These are phyloP conservation scores for Coenonympha glycerion DNA, from an alignment of 2,888 invertebrate species.

Conservation along the genomic window DNA sequence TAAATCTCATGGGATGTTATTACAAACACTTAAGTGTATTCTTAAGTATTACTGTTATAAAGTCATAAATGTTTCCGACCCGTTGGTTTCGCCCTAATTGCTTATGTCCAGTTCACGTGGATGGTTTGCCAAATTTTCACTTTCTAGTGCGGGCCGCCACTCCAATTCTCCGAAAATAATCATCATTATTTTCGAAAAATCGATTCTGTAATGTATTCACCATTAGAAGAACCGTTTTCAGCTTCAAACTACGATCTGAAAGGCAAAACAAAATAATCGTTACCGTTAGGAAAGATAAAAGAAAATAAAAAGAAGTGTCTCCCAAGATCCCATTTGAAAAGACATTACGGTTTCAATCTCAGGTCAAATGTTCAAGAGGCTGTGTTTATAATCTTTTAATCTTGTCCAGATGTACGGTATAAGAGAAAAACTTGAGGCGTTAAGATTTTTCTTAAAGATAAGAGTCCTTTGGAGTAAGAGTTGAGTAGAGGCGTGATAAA, in stretches of 20 bases:
- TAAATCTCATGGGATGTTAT: neutral
- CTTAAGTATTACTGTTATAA: neutral
- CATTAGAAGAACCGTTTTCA: neutral
- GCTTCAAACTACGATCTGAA: neutral
- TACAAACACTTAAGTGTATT: neutral
- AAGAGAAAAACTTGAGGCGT: neutral
- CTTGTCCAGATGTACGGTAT: slow-evolving; percentile 5
- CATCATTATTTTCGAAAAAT: neutral
- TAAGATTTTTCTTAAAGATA: no score
- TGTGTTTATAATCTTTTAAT: slow-evolving; percentile 26
- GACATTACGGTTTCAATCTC: slow-evolving; percentile 24
- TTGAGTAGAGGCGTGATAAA: no score
- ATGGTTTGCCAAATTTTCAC: no score
- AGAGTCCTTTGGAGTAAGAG: no score
- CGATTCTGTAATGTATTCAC: neutral
- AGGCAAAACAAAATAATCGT: slow-evolving; percentile 4
- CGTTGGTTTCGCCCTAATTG: no score
- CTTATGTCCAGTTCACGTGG: no score
- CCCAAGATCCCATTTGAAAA: slow-evolving; percentile 16
- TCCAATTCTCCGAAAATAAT: neutral
- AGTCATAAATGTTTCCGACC: neutral
- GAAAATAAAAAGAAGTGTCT: slow-evolving; percentile 13
- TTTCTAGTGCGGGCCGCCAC: no score
- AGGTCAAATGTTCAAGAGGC: slow-evolving; percentile 20
- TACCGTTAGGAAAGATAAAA: slow-evolving; percentile 10